phyloP scores from a whole-genome alignment of 2,888 invertebrate species.

The Serrognathus titanus region DNA sequence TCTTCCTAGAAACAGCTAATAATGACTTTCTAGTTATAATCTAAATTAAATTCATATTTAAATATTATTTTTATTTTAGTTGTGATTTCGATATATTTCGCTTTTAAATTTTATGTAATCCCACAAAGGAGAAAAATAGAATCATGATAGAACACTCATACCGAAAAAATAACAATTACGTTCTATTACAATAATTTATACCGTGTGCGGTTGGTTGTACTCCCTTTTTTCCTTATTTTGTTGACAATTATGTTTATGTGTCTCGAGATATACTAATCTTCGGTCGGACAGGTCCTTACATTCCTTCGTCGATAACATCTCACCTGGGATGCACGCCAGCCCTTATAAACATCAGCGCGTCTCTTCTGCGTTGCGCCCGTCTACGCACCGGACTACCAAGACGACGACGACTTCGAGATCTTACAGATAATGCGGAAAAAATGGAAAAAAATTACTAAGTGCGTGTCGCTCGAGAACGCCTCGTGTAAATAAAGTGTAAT shows the following conservation, averaged over 20 bases:
- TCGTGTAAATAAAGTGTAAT: constrained; percentile 13
- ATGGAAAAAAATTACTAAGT: constrained; percentile 6
- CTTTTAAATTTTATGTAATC: too few species aligned
- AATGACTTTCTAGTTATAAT: too few species aligned
- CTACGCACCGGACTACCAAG: constrained; percentile 12
- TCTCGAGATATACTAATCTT: constrained; percentile 35
- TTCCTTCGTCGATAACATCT: constrained; percentile 34
- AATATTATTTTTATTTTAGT: too few species aligned
- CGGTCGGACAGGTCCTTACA: constrained; percentile 33
- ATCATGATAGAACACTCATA: too few species aligned
- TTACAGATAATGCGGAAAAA: constrained; percentile 3
- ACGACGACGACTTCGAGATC: constrained; percentile 11
- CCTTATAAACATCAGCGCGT: constrained; percentile 20
- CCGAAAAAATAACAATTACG: too few species aligned
- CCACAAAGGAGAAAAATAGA: too few species aligned
- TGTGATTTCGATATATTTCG: too few species aligned
- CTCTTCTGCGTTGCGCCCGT: not conserved
- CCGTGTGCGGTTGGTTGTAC: too few species aligned
- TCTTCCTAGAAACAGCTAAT: too few species aligned
- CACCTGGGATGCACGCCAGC: constrained; percentile 27
- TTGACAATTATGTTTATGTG: constrained; percentile 36
- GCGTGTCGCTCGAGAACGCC: constrained; percentile 9
- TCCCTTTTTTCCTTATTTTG: constrained; percentile 15
- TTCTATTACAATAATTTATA: too few species aligned
- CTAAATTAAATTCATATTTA: too few species aligned